Percentiles rank a stretch among this genome's conserved stretches.
Evolutionary conservation across 2,113 vertebrate genomes (phyloP).

Genomic region (Gobius niger): DNA sequence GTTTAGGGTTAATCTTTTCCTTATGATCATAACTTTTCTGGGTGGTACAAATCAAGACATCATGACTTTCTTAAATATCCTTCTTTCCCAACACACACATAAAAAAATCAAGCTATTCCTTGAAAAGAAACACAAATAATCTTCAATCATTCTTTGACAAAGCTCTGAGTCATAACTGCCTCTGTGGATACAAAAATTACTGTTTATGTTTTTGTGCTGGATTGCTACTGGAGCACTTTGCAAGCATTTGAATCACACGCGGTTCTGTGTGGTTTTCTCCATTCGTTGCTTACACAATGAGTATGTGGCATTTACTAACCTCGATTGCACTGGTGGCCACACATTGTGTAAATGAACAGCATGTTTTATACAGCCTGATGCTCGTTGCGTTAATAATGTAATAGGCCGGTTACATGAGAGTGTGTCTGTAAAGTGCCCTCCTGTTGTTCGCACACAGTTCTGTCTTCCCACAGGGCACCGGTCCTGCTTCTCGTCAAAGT

Average conservation of each 20-base stretch:
- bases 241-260: background rate
- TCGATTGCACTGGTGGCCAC: slow-evolving; percentile 30
- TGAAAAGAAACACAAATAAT: slow-evolving; percentile 3
- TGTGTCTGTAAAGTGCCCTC: slow-evolving; percentile 33
- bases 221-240: background rate
- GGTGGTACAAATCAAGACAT: background rate
- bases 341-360: slow-evolving; percentile 37
- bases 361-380: slow-evolving; percentile 28
- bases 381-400: slow-evolving; percentile 33
- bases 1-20: too few relatives aligned
- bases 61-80: background rate
- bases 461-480: slow-evolving; percentile 36
- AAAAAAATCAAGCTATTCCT: background rate
- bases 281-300: slow-evolving; percentile 1
- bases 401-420: slow-evolving; percentile 29
- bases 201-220: slow-evolving; percentile 5
- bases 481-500: slow-evolving; percentile 49
- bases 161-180: background rate
- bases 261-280: slow-evolving; percentile 3
- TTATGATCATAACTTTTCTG: background rate
- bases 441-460: slow-evolving; percentile 48
- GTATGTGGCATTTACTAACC: slow-evolving; percentile 24
- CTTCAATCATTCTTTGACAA: background rate
- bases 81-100: background rate
- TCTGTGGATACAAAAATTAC: background rate